Evolutionary conservation across 2,797 vertebrate species (phyloP).

Genomic region (Furcifer pardalis): DNA sequence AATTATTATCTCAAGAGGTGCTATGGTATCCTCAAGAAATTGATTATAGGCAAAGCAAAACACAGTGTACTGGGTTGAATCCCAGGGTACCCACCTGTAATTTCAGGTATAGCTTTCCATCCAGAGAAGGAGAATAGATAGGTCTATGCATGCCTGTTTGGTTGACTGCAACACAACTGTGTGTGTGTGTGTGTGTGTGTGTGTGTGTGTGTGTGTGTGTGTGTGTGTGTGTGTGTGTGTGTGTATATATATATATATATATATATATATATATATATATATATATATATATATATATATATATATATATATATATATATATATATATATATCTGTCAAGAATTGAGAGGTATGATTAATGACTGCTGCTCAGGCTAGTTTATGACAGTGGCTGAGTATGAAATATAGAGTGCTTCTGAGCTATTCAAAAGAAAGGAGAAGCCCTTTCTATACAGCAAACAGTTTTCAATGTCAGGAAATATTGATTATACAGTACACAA

Average conservation of each 20-base stretch:
- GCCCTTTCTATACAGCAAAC: background rate
- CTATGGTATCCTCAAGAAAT: too few relatives aligned
- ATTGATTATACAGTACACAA: slow-evolving; percentile 21
- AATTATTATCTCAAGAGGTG: background rate
- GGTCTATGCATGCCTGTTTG: background rate
- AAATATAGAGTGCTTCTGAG: background rate
- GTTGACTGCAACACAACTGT: slow-evolving; percentile 5
- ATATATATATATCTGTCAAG: too few relatives aligned
- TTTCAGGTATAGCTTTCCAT: background rate
- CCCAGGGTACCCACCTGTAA: background rate
- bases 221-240: too few relatives aligned
- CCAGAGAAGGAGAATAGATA: background rate
- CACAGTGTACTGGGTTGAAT: background rate
- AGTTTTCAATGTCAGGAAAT: background rate
- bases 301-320: too few relatives aligned
- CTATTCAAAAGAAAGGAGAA: background rate
- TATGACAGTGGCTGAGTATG: slow-evolving; percentile 17
- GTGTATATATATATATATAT: too few relatives aligned
- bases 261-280: too few relatives aligned
- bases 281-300: too few relatives aligned
- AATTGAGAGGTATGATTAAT: slow-evolving; percentile 11
- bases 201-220: too few relatives aligned
- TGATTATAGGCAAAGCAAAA: too few relatives aligned
- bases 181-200: too few relatives aligned
- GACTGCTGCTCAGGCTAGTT: background rate